phyloP scores from a whole-genome alignment of 2,113 vertebrate species.

The Plectropomus leopardus region DNA sequence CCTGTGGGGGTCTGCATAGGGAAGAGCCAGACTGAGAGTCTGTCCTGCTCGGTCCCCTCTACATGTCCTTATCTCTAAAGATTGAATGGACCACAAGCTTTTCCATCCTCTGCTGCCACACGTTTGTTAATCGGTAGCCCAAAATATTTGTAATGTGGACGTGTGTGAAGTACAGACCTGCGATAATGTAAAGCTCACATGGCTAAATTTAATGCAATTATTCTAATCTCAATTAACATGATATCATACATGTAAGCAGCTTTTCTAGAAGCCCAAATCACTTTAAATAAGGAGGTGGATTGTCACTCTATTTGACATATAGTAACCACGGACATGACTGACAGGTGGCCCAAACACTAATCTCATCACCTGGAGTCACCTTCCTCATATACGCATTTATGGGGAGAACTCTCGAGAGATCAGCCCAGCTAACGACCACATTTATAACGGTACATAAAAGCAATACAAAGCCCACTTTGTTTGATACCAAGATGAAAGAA shows the following conservation, averaged over 20 bases:
- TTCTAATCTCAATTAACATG: neutral
- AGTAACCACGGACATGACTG: neutral
- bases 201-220: too few species aligned
- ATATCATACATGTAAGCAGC: constrained; percentile 5
- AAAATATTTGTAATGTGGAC: neutral
- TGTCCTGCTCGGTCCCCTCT: constrained; percentile 28
- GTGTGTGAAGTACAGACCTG: constrained; percentile 22
- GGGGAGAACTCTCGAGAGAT: neutral
- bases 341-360: constrained; percentile 27
- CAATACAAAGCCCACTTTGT: constrained; percentile 57
- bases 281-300: neutral
- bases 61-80: constrained; percentile 11
- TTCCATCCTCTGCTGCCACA: constrained; percentile 27
- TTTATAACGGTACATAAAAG: neutral
- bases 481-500: constrained; percentile 8
- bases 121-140: neutral
- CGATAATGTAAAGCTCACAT: constrained; percentile 45
- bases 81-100: constrained; percentile 27
- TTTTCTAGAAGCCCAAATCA: constrained; percentile 17
- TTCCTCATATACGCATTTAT: constrained; percentile 1
- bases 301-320: neutral
- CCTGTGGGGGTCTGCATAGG: constrained; percentile 44
- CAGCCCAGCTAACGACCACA: constrained; percentile 21
- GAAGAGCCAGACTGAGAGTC: constrained; percentile 55
- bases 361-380: constrained; percentile 5